These are phyloP conservation scores for Patiria pectinifera DNA, from an alignment of 53 echinoderm and acorn worm genomes.

Conservation along the genomic window DNA sequence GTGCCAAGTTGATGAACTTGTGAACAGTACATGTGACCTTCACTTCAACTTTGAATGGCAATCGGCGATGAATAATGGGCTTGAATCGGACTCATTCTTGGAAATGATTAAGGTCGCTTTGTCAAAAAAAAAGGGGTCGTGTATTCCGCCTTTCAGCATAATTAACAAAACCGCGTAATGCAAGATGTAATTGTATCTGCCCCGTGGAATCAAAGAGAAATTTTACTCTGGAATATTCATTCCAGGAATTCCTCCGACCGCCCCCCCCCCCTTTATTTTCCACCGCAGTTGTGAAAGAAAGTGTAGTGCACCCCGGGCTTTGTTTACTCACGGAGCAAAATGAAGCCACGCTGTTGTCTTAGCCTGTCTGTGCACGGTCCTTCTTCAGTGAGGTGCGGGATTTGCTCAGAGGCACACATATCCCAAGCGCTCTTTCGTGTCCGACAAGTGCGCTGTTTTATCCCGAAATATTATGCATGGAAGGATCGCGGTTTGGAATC, in stretches of 20 bases:
- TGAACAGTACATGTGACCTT: constrained; percentile 9
- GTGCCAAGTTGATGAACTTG: not conserved
- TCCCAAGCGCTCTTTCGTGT: constrained; percentile 10
- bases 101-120: not conserved
- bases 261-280: not conserved
- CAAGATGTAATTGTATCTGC: constrained; percentile 29
- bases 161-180: not conserved
- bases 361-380: not conserved
- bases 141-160: not conserved
- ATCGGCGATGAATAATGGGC: not conserved
- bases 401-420: constrained; percentile 16
- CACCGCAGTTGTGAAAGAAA: constrained; percentile 4
- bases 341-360: constrained; percentile 42
- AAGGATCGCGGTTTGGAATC: constrained; percentile 22
- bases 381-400: not conserved
- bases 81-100: not conserved
- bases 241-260: not conserved
- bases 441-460: constrained; percentile 25
- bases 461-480: constrained; percentile 41
- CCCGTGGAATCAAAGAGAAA: not conserved
- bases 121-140: not conserved
- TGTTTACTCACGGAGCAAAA: constrained; percentile 36
- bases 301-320: constrained; percentile 43
- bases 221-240: not conserved
- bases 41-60: not conserved